phyloP scores from a whole-genome alignment of 2,797 vertebrate species.

The Notolepis coatsorum region DNA sequence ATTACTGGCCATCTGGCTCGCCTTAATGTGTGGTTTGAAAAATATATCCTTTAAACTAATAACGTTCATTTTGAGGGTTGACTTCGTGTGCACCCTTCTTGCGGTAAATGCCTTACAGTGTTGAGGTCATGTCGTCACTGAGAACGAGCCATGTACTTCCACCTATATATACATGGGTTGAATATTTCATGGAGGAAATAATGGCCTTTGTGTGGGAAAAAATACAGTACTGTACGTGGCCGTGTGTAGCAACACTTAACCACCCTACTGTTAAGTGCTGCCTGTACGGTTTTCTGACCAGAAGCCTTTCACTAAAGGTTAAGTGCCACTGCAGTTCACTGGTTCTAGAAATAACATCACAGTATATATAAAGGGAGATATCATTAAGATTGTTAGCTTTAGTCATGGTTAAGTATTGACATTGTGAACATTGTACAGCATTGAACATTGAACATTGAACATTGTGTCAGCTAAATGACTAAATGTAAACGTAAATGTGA shows the following conservation, averaged over 20 bases:
- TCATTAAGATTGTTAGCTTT: not conserved
- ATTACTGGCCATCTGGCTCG: no score
- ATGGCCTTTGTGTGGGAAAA: constrained; percentile 40
- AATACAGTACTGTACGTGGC: not conserved
- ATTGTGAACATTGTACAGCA: not conserved
- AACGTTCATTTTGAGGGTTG: constrained; percentile 7
- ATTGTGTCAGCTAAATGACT: no score
- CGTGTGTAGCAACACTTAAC: constrained; percentile 23
- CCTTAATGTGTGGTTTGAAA: no score
- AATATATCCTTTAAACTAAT: no score
- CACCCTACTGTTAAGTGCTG: constrained; percentile 46
- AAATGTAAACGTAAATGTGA: no score
- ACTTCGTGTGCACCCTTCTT: not conserved
- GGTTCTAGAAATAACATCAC: constrained; percentile 7
- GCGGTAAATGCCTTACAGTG: constrained; percentile 14
- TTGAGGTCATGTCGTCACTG: constrained; percentile 10
- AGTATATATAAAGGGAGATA: not conserved
- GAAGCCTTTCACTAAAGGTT: constrained; percentile 14
- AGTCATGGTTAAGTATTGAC: not conserved
- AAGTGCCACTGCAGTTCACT: constrained; percentile 2
- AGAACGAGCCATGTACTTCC: constrained; percentile 26
- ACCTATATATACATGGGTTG: constrained; percentile 45
- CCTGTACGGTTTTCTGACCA: constrained; percentile 29
- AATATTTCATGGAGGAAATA: constrained; percentile 64
- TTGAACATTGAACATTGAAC: no score